Evolutionary conservation across 2,888 invertebrate species (phyloP), one percentile per base, ranked within the genome.

Genomic region (Callosobruchus maculatus): DNA sequence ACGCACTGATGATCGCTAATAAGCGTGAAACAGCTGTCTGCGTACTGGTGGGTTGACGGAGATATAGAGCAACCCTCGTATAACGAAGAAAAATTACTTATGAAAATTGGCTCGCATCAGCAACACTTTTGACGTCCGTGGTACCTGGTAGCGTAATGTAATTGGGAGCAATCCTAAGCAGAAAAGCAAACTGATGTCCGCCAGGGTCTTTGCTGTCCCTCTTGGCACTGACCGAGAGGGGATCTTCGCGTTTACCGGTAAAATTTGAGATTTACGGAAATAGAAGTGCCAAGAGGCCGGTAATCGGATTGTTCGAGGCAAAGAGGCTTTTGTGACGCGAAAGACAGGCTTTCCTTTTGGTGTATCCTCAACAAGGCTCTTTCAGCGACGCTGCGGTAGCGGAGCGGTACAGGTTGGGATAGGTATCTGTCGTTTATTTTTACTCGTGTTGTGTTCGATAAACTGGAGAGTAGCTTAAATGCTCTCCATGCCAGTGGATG

Each of bases 251-350:
- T 66, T 74, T 69, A 71, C 30, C 66, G 71, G 22, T 67, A 73
- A 76, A 80, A 82, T 82, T 82, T 80, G 79, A 79, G 82, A 80
- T 77, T 78, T 80, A 77, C 70, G 78, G 78, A 80, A 77, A 77
- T 77, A 78, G 79, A 83, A 83, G 83, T 83, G 83, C 80, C 82
- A 84, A 82, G 81, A 81, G 80, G 80, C 81, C 74, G 49, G 81
- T 84, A 84, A 84, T 83, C 84, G 83, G 84, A 84, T 84, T 84
- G 79, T 77, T 68, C 72, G 78, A 78, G 77, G 80, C 80, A 82
- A 82, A 82, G 83, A 80, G 81, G 84, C 82, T 82, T 83, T 77
- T 77, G 76, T 77, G 75, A 74, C 68, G 21, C 68, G 69, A 74
- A 72, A 72, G 73, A 72, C 74, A 70, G 70, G 74, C 49, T 18